These are phyloP conservation scores for Ichneumon xanthorius DNA, from an alignment of 2,888 invertebrate species.

Conservation along the genomic window DNA sequence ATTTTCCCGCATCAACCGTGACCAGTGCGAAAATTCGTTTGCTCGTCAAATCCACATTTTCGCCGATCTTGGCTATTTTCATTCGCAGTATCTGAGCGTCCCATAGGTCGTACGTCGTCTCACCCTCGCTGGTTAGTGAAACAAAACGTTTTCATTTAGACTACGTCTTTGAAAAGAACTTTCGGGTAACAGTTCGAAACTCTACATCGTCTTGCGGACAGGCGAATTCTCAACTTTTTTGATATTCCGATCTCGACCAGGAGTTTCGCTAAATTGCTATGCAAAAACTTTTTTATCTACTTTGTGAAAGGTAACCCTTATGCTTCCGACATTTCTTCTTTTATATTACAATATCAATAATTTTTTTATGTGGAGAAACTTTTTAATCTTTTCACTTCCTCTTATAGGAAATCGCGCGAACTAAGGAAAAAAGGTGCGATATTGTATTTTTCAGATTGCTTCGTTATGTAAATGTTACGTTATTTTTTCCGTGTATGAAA, in stretches of 20 bases:
- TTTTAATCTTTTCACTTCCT: too few relatives aligned
- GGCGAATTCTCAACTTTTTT: neutral
- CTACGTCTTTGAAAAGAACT: constrained; percentile 1
- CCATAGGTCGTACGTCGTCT: constrained; percentile 93
- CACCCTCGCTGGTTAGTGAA: constrained; percentile 89
- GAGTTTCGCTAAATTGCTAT: neutral
- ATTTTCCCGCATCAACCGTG: constrained; percentile 83
- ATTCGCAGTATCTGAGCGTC: constrained; percentile 94
- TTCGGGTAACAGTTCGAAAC: neutral
- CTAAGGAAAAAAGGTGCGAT: too few relatives aligned
- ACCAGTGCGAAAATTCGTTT: constrained; percentile 91
- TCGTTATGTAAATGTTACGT: too few relatives aligned
- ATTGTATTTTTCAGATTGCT: too few relatives aligned
- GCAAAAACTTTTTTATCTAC: neutral
- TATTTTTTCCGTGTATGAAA: too few relatives aligned
- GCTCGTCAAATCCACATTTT: constrained; percentile 93
- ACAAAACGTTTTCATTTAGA: constrained; percentile 28
- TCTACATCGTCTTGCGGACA: neutral
- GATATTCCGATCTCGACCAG: neutral
- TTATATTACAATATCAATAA: neutral
- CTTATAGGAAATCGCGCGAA: too few relatives aligned
- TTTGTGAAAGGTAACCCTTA: neutral
- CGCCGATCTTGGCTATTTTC: constrained; percentile 94
- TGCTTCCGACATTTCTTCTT: neutral
- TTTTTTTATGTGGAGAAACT: neutral